Evolutionary conservation across 1,140 invertebrate genomes (phyloP).

Genomic region (Gryon sp.): DNA sequence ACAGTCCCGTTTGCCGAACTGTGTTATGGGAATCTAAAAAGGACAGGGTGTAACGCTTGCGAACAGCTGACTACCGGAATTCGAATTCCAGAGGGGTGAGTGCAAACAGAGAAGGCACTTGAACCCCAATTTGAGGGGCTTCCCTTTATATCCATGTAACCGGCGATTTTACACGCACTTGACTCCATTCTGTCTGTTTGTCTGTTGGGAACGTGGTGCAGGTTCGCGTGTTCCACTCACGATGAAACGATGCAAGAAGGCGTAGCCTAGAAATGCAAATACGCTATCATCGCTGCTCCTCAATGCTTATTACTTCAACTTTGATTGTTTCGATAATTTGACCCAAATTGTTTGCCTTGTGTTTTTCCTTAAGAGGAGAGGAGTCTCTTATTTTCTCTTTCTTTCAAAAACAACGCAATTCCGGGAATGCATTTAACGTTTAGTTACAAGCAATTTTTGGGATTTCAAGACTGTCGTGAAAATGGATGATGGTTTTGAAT

Average conservation of each 20-base stretch:
- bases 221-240: constrained; percentile 46
- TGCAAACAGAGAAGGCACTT: constrained; percentile 69
- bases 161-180: constrained; percentile 80
- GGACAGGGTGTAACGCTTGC: constrained; percentile 67
- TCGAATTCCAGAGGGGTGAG: constrained; percentile 76
- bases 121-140: constrained; percentile 75
- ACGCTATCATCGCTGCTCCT: constrained; percentile 21
- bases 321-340: constrained; percentile 34
- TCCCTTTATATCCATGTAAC: constrained; percentile 73
- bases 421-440: no score
- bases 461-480: no score
- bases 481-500: no score
- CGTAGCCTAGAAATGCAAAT: constrained; percentile 59
- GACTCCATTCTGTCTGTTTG: constrained; percentile 77
- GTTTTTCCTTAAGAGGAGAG: no score
- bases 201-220: constrained; percentile 47
- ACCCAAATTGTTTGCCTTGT: constrained; percentile 9
- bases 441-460: no score
- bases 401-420: no score
- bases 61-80: constrained; percentile 80
- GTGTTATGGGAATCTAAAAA: constrained; percentile 55
- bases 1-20: constrained; percentile 41
- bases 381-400: no score
- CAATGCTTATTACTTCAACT: constrained; percentile 18
- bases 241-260: constrained; percentile 50